Conservation (phyloP, 2,113 vertebrate genomes). For the Paedocypris sp. region DNA sequence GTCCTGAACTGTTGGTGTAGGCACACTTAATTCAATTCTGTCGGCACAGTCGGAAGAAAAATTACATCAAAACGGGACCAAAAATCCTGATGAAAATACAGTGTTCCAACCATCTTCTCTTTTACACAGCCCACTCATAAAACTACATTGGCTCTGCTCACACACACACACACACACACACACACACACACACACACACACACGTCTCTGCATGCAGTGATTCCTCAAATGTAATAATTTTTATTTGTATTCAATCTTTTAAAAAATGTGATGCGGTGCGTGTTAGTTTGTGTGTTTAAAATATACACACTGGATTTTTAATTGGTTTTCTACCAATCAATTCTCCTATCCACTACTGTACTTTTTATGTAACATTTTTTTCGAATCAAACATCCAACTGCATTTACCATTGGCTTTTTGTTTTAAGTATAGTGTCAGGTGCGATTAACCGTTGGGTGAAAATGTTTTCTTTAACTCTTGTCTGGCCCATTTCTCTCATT, state of each 20-base stretch:
- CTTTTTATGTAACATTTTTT: conserved; percentile 9
- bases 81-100: background rate
- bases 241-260: no score
- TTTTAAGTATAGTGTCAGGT: conserved; percentile 8
- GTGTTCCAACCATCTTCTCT: background rate
- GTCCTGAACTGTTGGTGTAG: background rate
- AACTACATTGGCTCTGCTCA: background rate
- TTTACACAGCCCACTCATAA: background rate
- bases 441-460: conserved; percentile 4
- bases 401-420: background rate
- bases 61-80: background rate
- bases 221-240: no score
- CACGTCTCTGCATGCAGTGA: no score
- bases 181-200: no score
- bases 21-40: background rate
- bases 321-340: conserved; percentile 21
- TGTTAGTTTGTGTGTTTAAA: no score
- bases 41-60: conserved; percentile 8
- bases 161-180: no score
- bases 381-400: background rate
- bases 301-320: no score
- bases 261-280: no score
- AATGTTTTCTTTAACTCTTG: conserved; percentile 16
- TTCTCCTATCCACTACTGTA: conserved; percentile 15
- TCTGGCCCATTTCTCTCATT: background rate